Evolutionary conservation across 2,797 vertebrate species (phyloP).

Genomic region (Gobionotothen gibberifrons): DNA sequence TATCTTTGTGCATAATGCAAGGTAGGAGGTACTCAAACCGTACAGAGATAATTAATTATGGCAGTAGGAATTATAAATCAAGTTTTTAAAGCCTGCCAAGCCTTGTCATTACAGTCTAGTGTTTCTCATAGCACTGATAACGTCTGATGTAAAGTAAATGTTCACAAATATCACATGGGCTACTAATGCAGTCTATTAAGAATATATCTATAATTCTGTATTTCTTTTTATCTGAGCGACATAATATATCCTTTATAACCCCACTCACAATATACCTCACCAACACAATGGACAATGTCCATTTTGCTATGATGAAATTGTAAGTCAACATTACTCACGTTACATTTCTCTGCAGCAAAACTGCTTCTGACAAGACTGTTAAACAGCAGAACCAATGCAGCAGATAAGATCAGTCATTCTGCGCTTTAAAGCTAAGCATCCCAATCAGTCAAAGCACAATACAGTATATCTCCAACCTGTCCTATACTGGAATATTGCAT

Average conservation of each 20-base stretch:
- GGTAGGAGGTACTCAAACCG: background rate
- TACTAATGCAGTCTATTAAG: background rate
- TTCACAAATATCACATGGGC: constrained; percentile 4
- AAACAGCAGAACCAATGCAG: constrained; percentile 28
- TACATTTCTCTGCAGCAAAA: constrained; percentile 19
- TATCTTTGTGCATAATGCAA: constrained; percentile 11
- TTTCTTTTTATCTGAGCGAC: background rate
- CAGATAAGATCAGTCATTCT: constrained; percentile 59
- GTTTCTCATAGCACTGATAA: constrained; percentile 15
- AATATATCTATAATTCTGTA: background rate
- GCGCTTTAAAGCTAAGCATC: constrained; percentile 42
- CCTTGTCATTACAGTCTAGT: background rate
- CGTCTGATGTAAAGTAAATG: constrained; percentile 6
- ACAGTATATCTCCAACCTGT: constrained; percentile 48
- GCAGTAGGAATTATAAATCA: constrained; percentile 12
- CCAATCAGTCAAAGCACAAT: constrained; percentile 64
- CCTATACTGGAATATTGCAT: constrained; percentile 57
- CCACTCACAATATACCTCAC: background rate
- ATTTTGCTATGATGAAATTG: constrained; percentile 17
- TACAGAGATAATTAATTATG: background rate
- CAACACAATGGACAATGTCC: background rate
- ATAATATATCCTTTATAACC: background rate
- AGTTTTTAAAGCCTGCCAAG: constrained; percentile 10
- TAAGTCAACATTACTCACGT: background rate
- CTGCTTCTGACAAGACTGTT: constrained; percentile 30